Percentiles rank a stretch among this genome's conserved stretches.
Evolutionary conservation across 2,113 vertebrate genomes (phyloP).

Genomic region (Gobiocypris rarus): DNA sequence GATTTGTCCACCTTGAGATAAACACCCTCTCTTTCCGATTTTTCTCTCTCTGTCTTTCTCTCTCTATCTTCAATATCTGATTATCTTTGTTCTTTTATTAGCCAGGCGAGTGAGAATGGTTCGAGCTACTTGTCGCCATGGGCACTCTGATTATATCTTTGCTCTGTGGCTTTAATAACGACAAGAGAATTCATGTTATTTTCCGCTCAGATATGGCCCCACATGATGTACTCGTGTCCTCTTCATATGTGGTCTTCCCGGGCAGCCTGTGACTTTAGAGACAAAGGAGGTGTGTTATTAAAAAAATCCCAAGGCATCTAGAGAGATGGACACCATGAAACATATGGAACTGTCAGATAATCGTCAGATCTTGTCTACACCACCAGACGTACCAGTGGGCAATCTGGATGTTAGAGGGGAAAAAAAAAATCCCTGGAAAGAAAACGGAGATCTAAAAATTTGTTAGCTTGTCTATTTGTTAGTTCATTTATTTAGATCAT

Average conservation of each 20-base stretch:
- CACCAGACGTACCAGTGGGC: not conserved
- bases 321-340: not conserved
- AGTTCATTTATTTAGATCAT: too few relatives aligned
- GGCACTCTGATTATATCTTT: conserved; percentile 46
- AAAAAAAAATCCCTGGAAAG: not conserved
- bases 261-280: not conserved
- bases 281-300: not conserved
- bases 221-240: not conserved
- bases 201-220: conserved; percentile 36
- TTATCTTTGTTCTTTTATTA: conserved; percentile 23
- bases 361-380: not conserved
- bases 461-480: too few relatives aligned
- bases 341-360: not conserved
- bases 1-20: conserved; percentile 44
- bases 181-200: conserved; percentile 38
- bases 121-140: conserved; percentile 22
- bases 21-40: conserved; percentile 14
- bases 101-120: conserved; percentile 45
- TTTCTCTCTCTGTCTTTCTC: conserved; percentile 30
- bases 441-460: too few relatives aligned
- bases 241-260: not conserved
- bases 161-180: conserved; percentile 43
- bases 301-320: not conserved
- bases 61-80: conserved; percentile 36
- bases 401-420: not conserved